Percentiles rank a stretch among this genome's conserved stretches.
Evolutionary conservation across 2,888 invertebrate species (phyloP).

Genomic region (Amphipoea oculea): DNA sequence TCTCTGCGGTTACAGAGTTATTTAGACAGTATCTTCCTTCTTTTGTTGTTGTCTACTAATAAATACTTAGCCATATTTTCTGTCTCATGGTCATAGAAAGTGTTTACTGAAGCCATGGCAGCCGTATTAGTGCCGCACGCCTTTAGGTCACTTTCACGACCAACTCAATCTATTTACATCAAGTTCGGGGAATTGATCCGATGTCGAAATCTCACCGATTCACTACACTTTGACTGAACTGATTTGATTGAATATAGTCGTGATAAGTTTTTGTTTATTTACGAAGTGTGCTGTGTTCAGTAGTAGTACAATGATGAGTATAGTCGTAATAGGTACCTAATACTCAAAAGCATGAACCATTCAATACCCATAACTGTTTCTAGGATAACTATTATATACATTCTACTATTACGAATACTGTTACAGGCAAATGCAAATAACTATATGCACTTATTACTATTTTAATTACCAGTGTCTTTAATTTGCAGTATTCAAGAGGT

Average conservation of each 20-base stretch:
- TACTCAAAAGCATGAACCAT: neutral
- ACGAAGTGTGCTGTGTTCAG: neutral
- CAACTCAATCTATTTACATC: constrained; percentile 33
- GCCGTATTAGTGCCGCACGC: constrained; percentile 23
- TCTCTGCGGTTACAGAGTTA: neutral
- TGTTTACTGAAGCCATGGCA: neutral
- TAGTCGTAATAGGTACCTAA: neutral
- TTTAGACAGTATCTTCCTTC: neutral
- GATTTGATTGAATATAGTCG: constrained; percentile 5
- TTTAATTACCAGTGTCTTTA: neutral
- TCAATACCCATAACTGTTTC: neutral
- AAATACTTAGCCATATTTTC: neutral
- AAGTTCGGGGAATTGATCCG: constrained; percentile 31
- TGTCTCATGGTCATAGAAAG: constrained; percentile 3
- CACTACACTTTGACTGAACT: constrained; percentile 14
- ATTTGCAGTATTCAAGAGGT: neutral
- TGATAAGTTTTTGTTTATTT: constrained; percentile 4
- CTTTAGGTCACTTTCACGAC: constrained; percentile 42
- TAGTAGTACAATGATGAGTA: no score
- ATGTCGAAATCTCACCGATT: constrained; percentile 38
- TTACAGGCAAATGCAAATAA: neutral
- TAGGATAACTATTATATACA: neutral
- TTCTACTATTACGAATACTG: neutral
- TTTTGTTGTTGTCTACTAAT: neutral
- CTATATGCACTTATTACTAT: neutral